Evolutionary conservation across 2,888 invertebrate genomes (phyloP).

Genomic region (Camptogramma bilineatum): DNA sequence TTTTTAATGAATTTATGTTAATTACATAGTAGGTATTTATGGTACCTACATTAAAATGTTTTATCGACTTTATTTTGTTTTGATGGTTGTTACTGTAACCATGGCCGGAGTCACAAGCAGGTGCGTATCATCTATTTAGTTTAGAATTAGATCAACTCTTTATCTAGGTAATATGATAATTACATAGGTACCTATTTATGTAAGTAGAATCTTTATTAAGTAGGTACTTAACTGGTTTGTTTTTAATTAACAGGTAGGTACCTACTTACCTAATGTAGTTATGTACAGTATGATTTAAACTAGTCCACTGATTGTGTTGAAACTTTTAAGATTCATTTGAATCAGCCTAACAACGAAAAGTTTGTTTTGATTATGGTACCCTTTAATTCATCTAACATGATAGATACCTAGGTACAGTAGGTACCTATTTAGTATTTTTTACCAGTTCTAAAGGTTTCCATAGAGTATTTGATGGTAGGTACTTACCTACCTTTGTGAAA

Average conservation of each 20-base stretch:
- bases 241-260: conserved; percentile 2
- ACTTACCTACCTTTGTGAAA: neutral
- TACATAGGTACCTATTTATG: too few species aligned
- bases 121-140: conserved; percentile 20
- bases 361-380: too few species aligned
- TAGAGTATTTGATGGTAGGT: conserved; percentile 1
- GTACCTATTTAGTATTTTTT: neutral
- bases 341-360: too few species aligned
- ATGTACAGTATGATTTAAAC: too few species aligned
- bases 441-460: too few species aligned
- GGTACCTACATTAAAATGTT: conserved; percentile 11
- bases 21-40: neutral
- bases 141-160: too few species aligned
- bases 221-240: neutral
- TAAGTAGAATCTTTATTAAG: too few species aligned
- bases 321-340: too few species aligned
- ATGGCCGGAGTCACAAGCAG: conserved; percentile 31
- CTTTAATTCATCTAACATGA: too few species aligned
- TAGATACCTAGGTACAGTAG: neutral
- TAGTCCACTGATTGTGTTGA: too few species aligned
- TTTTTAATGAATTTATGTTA: neutral
- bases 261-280: neutral
- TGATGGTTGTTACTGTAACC: conserved; percentile 25
- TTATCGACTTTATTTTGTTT: conserved; percentile 20
- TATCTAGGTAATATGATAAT: too few species aligned